Percentiles rank a stretch among this genome's conserved stretches.
phyloP scores from a whole-genome alignment of 2,888 invertebrate species.

The Yponomeuta sedellus region DNA sequence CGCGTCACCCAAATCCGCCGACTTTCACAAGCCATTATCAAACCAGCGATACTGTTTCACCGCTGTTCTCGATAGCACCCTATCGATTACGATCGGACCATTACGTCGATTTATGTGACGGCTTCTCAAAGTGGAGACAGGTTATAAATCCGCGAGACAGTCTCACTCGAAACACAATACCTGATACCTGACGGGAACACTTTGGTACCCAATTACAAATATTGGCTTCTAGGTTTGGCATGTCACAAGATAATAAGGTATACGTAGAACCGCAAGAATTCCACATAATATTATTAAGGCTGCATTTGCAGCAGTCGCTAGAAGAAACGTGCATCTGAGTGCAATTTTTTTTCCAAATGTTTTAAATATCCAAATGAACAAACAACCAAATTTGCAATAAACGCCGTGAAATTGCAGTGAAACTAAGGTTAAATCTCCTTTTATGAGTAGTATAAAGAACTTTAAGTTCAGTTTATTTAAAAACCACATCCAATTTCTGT shows the following conservation, averaged over 20 bases:
- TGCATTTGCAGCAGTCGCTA: no score
- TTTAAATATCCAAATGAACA: no score
- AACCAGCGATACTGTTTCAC: conserved; percentile 38
- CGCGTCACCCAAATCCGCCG: conserved; percentile 23
- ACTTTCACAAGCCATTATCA: conserved; percentile 55
- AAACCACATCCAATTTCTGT: no score
- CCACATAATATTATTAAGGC: no score
- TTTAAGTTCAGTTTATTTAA: no score
- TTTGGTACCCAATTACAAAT: background rate
- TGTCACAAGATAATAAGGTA: background rate
- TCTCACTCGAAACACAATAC: conserved; percentile 38
- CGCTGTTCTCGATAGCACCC: conserved; percentile 38
- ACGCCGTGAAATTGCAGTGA: no score
- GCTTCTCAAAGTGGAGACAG: conserved; percentile 46
- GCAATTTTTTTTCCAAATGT: no score
- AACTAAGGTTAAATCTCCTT: no score
- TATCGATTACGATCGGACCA: conserved; percentile 48
- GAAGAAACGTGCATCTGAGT: no score
- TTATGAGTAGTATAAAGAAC: no score
- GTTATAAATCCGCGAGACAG: conserved; percentile 50
- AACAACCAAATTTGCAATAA: no score
- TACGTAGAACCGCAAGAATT: background rate
- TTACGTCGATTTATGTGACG: conserved; percentile 59
- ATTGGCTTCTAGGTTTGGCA: background rate
- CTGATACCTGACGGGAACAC: background rate